These are phyloP conservation scores for Myiozetetes cayanensis DNA, from an alignment of 2,113 vertebrate species.

Conservation along the genomic window DNA sequence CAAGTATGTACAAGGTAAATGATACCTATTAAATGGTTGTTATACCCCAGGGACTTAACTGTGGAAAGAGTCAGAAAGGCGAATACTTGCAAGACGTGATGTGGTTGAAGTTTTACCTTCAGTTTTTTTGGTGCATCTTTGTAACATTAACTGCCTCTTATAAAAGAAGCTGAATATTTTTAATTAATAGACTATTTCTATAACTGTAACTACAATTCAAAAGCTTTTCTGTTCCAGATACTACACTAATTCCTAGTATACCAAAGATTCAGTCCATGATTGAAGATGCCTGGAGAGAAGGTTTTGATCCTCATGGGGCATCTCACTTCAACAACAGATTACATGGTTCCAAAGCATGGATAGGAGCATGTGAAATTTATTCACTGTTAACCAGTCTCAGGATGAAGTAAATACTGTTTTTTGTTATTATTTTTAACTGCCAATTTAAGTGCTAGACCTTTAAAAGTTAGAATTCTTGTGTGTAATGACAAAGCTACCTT, in stretches of 20 bases:
- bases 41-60: neutral
- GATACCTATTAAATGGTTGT: neutral
- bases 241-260: slow-evolving; percentile 80
- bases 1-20: neutral
- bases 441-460: neutral
- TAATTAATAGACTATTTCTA: neutral
- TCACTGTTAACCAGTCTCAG: slow-evolving; percentile 84
- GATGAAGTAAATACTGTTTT: slow-evolving; percentile 79
- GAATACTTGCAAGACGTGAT: neutral
- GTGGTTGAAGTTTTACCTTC: neutral
- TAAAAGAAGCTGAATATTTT: neutral
- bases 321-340: slow-evolving; percentile 85
- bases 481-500: neutral
- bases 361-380: slow-evolving; percentile 95
- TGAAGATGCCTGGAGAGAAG: slow-evolving; percentile 90
- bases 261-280: slow-evolving; percentile 89
- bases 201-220: neutral
- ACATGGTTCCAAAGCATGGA: slow-evolving; percentile 89
- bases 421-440: neutral
- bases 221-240: slow-evolving; percentile 69
- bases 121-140: neutral
- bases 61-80: neutral
- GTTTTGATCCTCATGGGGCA: slow-evolving; percentile 91
- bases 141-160: neutral
- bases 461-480: neutral